Evolutionary conservation across 1,140 invertebrate species (phyloP), one percentile per base, ranked within the genome.

Genomic region (Hyles vespertilio): DNA sequence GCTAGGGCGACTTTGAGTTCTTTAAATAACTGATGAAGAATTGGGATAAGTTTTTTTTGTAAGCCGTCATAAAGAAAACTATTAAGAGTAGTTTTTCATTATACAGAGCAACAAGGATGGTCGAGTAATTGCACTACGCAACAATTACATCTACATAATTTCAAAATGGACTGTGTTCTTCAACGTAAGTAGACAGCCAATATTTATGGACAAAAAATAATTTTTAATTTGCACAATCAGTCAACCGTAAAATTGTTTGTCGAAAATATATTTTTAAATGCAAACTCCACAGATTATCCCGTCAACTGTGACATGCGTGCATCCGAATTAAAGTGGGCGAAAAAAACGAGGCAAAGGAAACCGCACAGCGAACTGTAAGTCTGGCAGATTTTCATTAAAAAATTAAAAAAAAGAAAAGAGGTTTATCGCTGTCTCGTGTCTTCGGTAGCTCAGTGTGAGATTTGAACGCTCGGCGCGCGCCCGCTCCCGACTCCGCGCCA

Each of bases 301-400:
- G 80, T 86, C 83, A 81, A 74, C 70, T 60, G 51, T 78, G 81
- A 83, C 80, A 69, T 59, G 74, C 63, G 55, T 52, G 69, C 72
- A 75, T 63, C 63, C 49, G 65, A 79, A 81, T 82, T 84, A 79
- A 75, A 61, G 34, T 52, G 51, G 44, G 44, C 46, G 54, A 55
- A 56, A 49, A 51, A 62, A 59, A 58, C 43, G 22, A 58, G 54
- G 69, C 74, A 78, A 67, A 77, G 72, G 65, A 69, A 72, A 70
- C 67, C 74, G 69, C 65, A 55, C 45, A 58, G 48, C 65, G 65
- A 70, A 54, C 62, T 70, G 74, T 78, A 72, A 75, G 76, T 78
- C 73, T 76, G 61, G 71, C 71, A 54, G 70, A 79, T 81, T 86
- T 86, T 70, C 74, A 80, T 82, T 76, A 82, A 82, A 75, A 81